Evolutionary conservation across 2,888 invertebrate genomes (phyloP).

Genomic region (Ceriagrion tenellum): DNA sequence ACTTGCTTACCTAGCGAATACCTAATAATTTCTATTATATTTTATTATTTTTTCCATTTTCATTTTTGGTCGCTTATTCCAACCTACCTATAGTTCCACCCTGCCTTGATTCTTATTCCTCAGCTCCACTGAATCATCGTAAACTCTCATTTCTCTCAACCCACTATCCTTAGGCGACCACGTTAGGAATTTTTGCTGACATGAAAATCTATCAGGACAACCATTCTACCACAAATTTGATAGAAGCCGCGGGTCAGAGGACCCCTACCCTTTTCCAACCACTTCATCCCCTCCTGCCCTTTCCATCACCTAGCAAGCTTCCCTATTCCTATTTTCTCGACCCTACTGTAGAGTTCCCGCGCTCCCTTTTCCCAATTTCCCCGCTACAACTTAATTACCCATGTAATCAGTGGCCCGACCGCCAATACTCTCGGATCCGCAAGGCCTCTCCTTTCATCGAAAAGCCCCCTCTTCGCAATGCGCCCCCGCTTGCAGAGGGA

Average conservation of each 20-base stretch:
- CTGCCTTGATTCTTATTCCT: no score
- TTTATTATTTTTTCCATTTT: no score
- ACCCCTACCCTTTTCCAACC: neutral
- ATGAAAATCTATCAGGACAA: neutral
- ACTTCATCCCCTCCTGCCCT: neutral
- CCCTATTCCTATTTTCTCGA: neutral
- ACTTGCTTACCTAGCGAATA: no score
- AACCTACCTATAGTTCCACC: no score
- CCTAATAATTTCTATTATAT: no score
- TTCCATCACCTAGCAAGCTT: neutral
- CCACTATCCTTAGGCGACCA: neutral
- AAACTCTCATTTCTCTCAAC: neutral
- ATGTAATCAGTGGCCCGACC: neutral
- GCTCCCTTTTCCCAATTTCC: neutral
- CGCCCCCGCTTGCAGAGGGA: neutral
- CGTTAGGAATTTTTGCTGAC: neutral
- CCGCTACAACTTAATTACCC: constrained; percentile 2
- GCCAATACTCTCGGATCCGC: neutral
- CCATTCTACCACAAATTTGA: neutral
- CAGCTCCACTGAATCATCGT: no score
- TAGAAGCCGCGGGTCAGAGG: neutral
- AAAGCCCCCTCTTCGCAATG: neutral
- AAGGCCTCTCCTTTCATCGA: neutral
- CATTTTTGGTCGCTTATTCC: no score
- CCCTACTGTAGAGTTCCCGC: neutral